Conservation (phyloP, 1,140 invertebrate species). For the Leptopilina boulardi region DNA sequence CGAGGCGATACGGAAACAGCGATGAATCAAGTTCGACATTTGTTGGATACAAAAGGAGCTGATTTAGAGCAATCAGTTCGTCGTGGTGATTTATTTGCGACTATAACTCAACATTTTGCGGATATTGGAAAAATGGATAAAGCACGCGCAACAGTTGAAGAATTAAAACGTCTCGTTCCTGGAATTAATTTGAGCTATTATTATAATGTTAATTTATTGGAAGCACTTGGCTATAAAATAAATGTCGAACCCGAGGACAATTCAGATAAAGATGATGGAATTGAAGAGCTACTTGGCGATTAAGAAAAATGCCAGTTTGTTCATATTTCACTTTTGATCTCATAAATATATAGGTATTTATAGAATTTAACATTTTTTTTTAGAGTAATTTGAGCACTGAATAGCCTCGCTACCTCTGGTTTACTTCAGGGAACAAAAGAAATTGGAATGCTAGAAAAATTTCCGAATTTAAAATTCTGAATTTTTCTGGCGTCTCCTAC, state of each 20-base stretch:
- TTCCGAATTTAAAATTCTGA: too few relatives aligned
- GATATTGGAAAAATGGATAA: conserved; percentile 70
- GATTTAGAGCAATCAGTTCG: conserved; percentile 77
- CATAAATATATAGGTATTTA: too few relatives aligned
- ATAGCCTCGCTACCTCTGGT: conserved; percentile 22
- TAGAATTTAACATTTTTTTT: background rate
- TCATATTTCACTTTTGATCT: conserved; percentile 3
- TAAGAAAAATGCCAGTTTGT: conserved; percentile 41
- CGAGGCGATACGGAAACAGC: conserved; percentile 76
- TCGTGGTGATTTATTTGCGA: conserved; percentile 77
- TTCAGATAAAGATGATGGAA: conserved; percentile 70
- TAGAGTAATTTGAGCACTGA: conserved; percentile 12
- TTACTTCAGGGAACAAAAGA: too few relatives aligned
- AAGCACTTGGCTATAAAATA: conserved; percentile 69
- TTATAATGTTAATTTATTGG: conserved; percentile 66
- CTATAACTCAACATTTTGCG: conserved; percentile 76
- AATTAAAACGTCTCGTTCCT: conserved; percentile 68
- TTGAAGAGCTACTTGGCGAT: conserved; percentile 72
- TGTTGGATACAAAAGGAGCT: conserved; percentile 74
- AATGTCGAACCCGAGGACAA: conserved; percentile 65
- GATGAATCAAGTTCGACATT: conserved; percentile 77
- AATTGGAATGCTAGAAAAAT: too few relatives aligned
- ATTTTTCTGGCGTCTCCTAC: background rate
- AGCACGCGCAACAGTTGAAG: conserved; percentile 67
- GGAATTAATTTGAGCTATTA: conserved; percentile 73